These are phyloP conservation scores for Neofelis nebulosa DNA, from an alignment of 2,113 vertebrate species.

Conservation along the genomic window DNA sequence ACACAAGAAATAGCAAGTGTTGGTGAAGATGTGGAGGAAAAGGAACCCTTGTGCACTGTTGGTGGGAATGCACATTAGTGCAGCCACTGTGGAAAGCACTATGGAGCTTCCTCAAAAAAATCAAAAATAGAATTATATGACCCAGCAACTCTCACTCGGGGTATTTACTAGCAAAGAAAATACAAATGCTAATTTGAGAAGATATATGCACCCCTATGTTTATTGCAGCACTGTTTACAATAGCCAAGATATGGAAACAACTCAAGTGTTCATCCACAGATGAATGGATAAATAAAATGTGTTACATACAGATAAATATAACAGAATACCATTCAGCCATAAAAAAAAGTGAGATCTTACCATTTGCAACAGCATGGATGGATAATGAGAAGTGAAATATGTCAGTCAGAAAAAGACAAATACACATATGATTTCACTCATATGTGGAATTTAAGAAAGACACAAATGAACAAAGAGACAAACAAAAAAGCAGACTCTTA, in stretches of 20 bases:
- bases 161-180: neutral
- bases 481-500: neutral
- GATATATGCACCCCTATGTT: neutral
- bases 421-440: neutral
- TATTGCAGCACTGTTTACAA: neutral
- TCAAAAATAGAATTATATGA: neutral
- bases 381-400: neutral
- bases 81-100: neutral
- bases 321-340: neutral
- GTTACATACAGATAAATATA: neutral
- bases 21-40: neutral
- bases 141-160: neutral
- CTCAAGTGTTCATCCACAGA: neutral
- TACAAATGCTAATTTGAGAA: neutral
- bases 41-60: neutral
- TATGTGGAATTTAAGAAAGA: neutral
- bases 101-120: neutral
- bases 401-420: neutral
- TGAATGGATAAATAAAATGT: neutral
- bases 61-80: neutral
- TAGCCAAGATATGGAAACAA: neutral
- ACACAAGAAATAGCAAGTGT: neutral
- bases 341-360: neutral
- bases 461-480: neutral
- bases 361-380: neutral